These are phyloP conservation scores for Mamestra brassicae DNA, from an alignment of 2,888 invertebrate genomes.

Conservation along the genomic window DNA sequence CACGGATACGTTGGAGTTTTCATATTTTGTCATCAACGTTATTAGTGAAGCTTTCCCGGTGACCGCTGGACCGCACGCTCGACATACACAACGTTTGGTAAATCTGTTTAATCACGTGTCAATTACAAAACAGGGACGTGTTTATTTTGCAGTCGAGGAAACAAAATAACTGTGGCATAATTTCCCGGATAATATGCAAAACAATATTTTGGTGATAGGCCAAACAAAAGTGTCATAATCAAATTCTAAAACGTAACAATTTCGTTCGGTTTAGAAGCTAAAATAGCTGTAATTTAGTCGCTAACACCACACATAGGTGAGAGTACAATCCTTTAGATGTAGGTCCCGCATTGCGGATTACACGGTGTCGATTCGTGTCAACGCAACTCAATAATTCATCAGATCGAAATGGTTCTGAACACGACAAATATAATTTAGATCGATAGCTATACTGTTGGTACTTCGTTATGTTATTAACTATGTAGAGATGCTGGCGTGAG, in stretches of 20 bases:
- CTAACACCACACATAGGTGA: constrained; percentile 24
- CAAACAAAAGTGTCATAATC: constrained; percentile 13
- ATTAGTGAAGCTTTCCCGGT: constrained; percentile 26
- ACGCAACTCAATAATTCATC: constrained; percentile 81
- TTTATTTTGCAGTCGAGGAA: constrained; percentile 7
- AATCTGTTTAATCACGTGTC: constrained; percentile 38
- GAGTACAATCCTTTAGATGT: constrained; percentile 40
- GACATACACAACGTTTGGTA: constrained; percentile 22
- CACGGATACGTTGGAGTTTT: constrained; percentile 13
- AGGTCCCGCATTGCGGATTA: constrained; percentile 72
- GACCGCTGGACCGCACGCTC: constrained; percentile 19
- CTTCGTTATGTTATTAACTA: constrained; percentile 30
- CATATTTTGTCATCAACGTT: constrained; percentile 34
- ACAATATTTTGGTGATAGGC: not conserved
- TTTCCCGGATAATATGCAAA: constrained; percentile 25
- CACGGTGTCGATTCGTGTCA: constrained; percentile 71
- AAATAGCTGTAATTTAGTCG: constrained; percentile 40
- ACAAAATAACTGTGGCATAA: constrained; percentile 13
- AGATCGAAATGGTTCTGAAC: constrained; percentile 71
- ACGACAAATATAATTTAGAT: constrained; percentile 73
- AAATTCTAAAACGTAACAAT: constrained; percentile 6
- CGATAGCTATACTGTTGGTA: constrained; percentile 47
- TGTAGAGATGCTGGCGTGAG: constrained; percentile 10
- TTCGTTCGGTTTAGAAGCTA: constrained; percentile 18
- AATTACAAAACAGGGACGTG: constrained; percentile 33